These are phyloP conservation scores for Salvelinus fontinalis DNA, from an alignment of 2,113 vertebrate genomes.

Conservation along the genomic window DNA sequence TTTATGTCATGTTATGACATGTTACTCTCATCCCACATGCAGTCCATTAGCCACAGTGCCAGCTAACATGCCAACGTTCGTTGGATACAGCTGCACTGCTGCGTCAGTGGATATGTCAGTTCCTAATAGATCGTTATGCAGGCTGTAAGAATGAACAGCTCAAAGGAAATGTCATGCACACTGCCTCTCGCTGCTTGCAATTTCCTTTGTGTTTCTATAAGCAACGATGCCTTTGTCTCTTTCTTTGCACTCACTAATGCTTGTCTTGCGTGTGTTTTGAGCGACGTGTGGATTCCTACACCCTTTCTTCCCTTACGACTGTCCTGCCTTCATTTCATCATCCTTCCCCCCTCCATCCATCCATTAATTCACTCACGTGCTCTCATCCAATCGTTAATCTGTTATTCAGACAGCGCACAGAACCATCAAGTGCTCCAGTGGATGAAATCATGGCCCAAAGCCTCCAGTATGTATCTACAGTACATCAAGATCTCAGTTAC, in stretches of 20 bases:
- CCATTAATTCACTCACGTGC: slow-evolving; percentile 51
- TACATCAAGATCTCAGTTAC: slow-evolving; percentile 38
- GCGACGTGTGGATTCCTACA: slow-evolving; percentile 21
- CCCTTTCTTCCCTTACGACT: slow-evolving; percentile 19
- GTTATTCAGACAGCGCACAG: slow-evolving; percentile 82
- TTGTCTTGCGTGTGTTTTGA: slow-evolving; percentile 32
- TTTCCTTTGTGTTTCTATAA: background rate
- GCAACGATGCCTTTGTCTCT: background rate
- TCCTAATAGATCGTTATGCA: slow-evolving; percentile 4
- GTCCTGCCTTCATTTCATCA: slow-evolving; percentile 31
- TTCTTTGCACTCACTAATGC: background rate
- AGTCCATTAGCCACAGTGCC: slow-evolving; percentile 5
- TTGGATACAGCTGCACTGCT: background rate
- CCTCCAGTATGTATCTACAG: slow-evolving; percentile 79
- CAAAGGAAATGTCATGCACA: background rate
- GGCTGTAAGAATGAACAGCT: background rate
- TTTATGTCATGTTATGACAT: slow-evolving; percentile 16
- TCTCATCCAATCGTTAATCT: slow-evolving; percentile 75
- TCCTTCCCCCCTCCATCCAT: slow-evolving; percentile 49
- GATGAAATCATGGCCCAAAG: slow-evolving; percentile 84
- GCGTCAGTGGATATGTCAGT: slow-evolving; percentile 1
- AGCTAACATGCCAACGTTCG: slow-evolving; percentile 11
- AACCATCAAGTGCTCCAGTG: slow-evolving; percentile 82
- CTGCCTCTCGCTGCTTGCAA: background rate
- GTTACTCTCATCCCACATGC: slow-evolving; percentile 10